Base-by-base conservation (phyloP, 2,797 vertebrate species). In the Ctenopoma kingsleyae region DNA sequence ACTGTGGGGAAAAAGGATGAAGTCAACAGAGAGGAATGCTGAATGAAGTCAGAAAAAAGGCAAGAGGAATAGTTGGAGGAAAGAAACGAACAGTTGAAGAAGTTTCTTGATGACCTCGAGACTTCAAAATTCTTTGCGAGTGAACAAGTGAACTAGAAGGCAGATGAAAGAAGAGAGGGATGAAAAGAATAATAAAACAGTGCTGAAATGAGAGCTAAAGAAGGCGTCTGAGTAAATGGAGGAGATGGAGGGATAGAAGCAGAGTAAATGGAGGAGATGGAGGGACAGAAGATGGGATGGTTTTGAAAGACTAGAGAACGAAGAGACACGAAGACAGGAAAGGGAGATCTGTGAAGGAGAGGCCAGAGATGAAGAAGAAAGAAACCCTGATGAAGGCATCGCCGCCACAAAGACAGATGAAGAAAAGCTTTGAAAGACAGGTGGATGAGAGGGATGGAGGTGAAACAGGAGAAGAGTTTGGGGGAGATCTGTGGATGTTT, bases 181-280 rank as follows among this genome's bases (percentile, higher is more conserved):
- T 89, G 78, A 90, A 87, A 87, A 87, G 83, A 90, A 86, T 87
- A 72, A 86, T 76, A 81, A 78, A 86, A 76, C 57, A 73, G 76
- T 50, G 69, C 70, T 80, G 76, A 78, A 86, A 80, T 56, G 8
- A 36, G 47, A 69, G 68, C 81, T 59, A 64, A 81, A 67, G 73
- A 71, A 75, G 74, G 61, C 63, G 2, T 77, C 67, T 61, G 79
- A 76, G 80, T 53, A 55, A 85, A 75, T 22, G 30, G 63, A 75
- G 25, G 67, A 66, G 71, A 81, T 65, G 63, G 60, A 69, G 58
- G 66, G 63, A 74, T 69, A 68, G 73, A 81, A 57, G 41, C 46
- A 30, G 79, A 76, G 80, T 53, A 55, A 85, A 75, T 22, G 30
- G 63, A 75, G 25, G 68, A 66, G 71, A 81, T 65, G 63, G 60